Conservation (phyloP, 2,888 invertebrate species). For the Drosophila algonquin region DNA sequence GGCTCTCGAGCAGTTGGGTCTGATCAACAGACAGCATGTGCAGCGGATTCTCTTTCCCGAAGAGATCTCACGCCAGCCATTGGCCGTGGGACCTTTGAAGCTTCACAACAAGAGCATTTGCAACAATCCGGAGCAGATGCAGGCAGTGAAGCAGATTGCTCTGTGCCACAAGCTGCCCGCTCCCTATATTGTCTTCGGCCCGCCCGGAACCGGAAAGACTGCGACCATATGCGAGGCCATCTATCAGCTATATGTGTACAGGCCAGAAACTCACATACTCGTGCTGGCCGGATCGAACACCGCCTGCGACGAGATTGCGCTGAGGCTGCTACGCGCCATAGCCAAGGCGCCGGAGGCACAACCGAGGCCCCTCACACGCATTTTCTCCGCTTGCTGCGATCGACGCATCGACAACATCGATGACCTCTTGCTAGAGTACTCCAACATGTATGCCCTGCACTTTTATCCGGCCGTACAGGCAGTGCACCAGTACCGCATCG, state of each 20-base stretch:
- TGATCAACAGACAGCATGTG: constrained; percentile 36
- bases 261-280: constrained; percentile 85
- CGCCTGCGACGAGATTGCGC: constrained; percentile 88
- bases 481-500: constrained; percentile 85
- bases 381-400: constrained; percentile 84
- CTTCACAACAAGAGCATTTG: constrained; percentile 81
- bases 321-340: constrained; percentile 83
- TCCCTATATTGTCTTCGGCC: constrained; percentile 93
- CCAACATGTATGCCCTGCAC: constrained; percentile 83
- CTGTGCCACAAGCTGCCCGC: constrained; percentile 83
- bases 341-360: constrained; percentile 43
- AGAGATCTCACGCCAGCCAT: background rate
- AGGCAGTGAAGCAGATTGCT: constrained; percentile 88
- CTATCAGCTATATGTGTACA: constrained; percentile 85
- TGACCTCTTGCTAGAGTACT: constrained; percentile 82
- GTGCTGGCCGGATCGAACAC: constrained; percentile 89
- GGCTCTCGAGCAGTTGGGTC: constrained; percentile 65
- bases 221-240: constrained; percentile 89
- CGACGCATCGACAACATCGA: constrained; percentile 81
- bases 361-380: constrained; percentile 82
- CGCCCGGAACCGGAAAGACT: constrained; percentile 88
- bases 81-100: constrained; percentile 22
- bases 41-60: constrained; percentile 66
- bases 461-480: constrained; percentile 84
- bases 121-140: constrained; percentile 86